These are phyloP conservation scores for Lasius platythorax DNA, from an alignment of 2,888 invertebrate genomes.

Conservation along the genomic window DNA sequence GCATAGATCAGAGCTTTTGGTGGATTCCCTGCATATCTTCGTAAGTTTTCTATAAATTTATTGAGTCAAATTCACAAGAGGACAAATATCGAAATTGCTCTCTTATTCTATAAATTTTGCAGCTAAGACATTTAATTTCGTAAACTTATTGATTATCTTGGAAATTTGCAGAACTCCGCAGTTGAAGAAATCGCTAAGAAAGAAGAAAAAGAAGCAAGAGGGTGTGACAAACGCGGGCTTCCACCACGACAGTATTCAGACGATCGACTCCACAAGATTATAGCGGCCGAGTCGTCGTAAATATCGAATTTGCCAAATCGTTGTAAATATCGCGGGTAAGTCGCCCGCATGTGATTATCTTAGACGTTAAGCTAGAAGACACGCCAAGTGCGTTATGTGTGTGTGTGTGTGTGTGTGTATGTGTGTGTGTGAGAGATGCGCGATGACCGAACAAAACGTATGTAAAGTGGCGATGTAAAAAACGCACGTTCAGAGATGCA, in stretches of 20 bases:
- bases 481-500: background rate
- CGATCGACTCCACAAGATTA: conserved; percentile 83
- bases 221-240: conserved; percentile 82
- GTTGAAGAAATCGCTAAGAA: conserved; percentile 80
- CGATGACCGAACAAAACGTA: background rate
- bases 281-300: conserved; percentile 68
- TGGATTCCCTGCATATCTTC: conserved; percentile 89
- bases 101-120: too few species aligned
- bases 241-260: conserved; percentile 81
- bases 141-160: background rate
- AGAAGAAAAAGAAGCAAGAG: conserved; percentile 71
- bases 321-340: conserved; percentile 73
- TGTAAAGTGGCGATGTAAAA: background rate
- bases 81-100: background rate
- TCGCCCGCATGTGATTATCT: conserved; percentile 58
- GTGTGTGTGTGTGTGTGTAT: background rate
- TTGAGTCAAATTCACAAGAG: background rate
- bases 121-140: background rate
- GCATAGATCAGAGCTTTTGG: conserved; percentile 92
- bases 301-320: conserved; percentile 61
- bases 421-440: too few species aligned
- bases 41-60: conserved; percentile 73
- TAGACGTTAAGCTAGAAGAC: conserved; percentile 58
- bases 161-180: conserved; percentile 76
- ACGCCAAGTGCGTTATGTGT: conserved; percentile 1